phyloP scores from a whole-genome alignment of 2,888 invertebrate genomes.

The Melanargia galathea region DNA sequence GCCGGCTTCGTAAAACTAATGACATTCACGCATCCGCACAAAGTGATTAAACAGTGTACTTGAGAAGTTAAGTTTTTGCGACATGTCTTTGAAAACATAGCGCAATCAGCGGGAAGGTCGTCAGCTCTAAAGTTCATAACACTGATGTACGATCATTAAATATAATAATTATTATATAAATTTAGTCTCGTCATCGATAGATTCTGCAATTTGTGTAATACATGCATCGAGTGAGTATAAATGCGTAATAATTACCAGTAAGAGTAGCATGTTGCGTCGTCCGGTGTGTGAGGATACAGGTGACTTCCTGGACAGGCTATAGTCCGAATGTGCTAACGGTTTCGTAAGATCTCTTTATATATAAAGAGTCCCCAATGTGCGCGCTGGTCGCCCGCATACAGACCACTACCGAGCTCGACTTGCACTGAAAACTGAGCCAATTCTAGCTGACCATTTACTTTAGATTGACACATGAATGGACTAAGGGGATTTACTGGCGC shows the following conservation, averaged over 20 bases:
- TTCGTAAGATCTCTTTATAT: slow-evolving; percentile 78
- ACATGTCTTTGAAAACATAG: slow-evolving; percentile 50
- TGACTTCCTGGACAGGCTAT: slow-evolving; percentile 76
- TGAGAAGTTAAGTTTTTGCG: slow-evolving; percentile 49
- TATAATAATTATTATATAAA: slow-evolving; percentile 23
- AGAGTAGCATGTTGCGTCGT: slow-evolving; percentile 62
- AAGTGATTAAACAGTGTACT: slow-evolving; percentile 45
- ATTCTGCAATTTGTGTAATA: slow-evolving; percentile 8
- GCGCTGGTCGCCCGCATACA: slow-evolving; percentile 56
- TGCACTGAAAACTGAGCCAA: slow-evolving; percentile 71
- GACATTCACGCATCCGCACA: slow-evolving; percentile 47
- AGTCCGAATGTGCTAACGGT: slow-evolving; percentile 76
- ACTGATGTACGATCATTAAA: slow-evolving; percentile 39
- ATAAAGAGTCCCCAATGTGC: slow-evolving; percentile 63
- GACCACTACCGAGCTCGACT: slow-evolving; percentile 48
- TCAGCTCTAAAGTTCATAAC: slow-evolving; percentile 45
- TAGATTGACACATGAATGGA: slow-evolving; percentile 70
- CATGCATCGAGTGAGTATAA: slow-evolving; percentile 17
- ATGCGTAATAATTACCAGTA: slow-evolving; percentile 56
- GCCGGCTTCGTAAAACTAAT: slow-evolving; percentile 40
- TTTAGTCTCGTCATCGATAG: slow-evolving; percentile 22
- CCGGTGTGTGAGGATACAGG: slow-evolving; percentile 62
- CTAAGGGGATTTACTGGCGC: slow-evolving; percentile 50
- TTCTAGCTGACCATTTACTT: slow-evolving; percentile 61
- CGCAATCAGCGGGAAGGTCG: slow-evolving; percentile 52